Conservation (phyloP, 1,140 invertebrate genomes). For the Melipona quadrifasciata region DNA sequence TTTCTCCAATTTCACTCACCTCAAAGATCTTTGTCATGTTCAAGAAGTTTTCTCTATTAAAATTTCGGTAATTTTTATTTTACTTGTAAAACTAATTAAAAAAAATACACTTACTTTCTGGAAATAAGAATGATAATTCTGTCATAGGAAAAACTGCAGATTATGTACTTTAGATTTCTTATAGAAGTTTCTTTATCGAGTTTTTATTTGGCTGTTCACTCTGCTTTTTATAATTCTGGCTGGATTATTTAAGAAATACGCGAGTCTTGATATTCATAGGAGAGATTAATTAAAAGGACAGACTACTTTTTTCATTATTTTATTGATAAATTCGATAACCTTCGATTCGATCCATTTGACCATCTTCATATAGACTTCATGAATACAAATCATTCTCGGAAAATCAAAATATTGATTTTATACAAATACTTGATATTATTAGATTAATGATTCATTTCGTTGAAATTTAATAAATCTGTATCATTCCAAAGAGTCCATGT, state of each 20-base stretch:
- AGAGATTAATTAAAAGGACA: slow-evolving; percentile 14
- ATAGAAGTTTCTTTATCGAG: neutral
- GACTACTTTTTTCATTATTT: neutral
- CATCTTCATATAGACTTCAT: neutral
- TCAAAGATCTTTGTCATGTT: no score
- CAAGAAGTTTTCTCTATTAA: no score
- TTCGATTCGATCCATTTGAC: neutral
- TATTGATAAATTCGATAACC: neutral
- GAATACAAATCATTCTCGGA: neutral
- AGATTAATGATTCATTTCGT: neutral
- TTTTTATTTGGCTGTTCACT: neutral
- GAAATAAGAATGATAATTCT: neutral
- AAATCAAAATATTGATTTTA: neutral
- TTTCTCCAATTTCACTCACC: no score
- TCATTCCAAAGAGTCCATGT: neutral
- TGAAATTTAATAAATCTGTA: neutral
- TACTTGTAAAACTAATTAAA: no score
- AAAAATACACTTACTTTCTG: neutral
- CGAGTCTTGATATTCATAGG: slow-evolving; percentile 4
- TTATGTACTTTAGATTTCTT: neutral
- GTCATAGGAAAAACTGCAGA: neutral
- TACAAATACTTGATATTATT: no score
- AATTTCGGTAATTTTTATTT: no score
- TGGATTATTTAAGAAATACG: slow-evolving; percentile 6
- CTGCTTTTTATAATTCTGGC: neutral